Base-by-base conservation (phyloP, 2,113 vertebrate genomes). In the Arenaria interpres region DNA sequence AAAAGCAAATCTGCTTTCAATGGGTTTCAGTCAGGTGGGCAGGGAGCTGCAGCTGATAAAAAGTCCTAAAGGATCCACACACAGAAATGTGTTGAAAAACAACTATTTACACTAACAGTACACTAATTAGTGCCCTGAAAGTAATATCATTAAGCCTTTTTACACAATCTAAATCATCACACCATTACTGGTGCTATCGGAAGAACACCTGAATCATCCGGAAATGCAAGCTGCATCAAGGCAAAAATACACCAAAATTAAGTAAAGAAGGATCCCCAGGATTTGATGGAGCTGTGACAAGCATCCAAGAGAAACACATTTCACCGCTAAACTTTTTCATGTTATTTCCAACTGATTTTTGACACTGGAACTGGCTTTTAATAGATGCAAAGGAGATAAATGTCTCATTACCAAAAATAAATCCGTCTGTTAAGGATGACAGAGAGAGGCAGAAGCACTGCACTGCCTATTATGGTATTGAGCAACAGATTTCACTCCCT, bases 391-490 rank as follows among this genome's bases (percentile, higher is more conserved):
- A 94, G 50, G 74, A 95, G 96, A 97, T 96, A 96, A 95, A 97
- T 90, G 81, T 96, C 95, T 96, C 83, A 96, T 95, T 92, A 92
- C 96, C 93, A 95, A 97, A 97, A 97, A 97, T 96, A 97, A 96
- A 97, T 90, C 87, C 1, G 5, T 92, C 91, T 92, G 81, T 76
- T 94, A 85, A 54, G 89, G 94, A 85, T 81, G 92, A 91, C 88
- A 92, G 35, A 94, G 90, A 68, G 59, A 97, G 32, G 90, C 88
- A 94, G 78, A 85, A 88, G 93, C 83, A 88, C 64, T 95, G 85
- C 90, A 89, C 89, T 96, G 60, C 97, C 97, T 97, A 97, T 97
- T 97, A 97, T 97, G 97, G 97, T 96, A 96, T 15, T 62, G 78
- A 95, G 88, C 86, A 89, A 93, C 83, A 95, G 92, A 96, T 93